Evolutionary conservation across 1,140 invertebrate genomes (phyloP).

Genomic region (Drosophila azteca): DNA sequence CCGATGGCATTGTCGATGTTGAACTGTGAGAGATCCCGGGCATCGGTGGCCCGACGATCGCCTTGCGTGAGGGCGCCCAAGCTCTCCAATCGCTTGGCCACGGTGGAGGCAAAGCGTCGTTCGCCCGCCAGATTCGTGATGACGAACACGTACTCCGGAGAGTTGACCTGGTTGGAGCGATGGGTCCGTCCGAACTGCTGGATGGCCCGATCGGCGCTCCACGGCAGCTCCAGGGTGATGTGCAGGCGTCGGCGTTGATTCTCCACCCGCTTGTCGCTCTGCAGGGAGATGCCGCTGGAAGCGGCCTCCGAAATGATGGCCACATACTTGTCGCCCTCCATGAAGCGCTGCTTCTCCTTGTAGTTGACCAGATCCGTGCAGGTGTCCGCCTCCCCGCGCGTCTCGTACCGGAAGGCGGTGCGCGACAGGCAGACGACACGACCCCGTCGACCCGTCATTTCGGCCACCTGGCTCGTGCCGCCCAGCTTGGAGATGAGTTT

Average conservation of each 20-base stretch:
- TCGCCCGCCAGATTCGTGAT: conserved; percentile 99
- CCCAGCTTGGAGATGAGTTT: conserved; percentile 98
- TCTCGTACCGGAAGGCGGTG: conserved; percentile 95
- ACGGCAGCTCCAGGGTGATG: conserved; percentile 98
- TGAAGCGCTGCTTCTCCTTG: conserved; percentile 94
- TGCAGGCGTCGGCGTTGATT: conserved; percentile 97
- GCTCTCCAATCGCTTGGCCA: conserved; percentile 97
- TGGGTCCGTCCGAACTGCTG: conserved; percentile 97
- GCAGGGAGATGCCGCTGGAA: conserved; percentile 97
- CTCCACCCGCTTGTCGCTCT: conserved; percentile 94
- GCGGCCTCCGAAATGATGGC: conserved; percentile 99
- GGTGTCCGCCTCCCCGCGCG: conserved; percentile 95
- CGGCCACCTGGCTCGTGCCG: conserved; percentile 96
- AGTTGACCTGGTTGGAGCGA: conserved; percentile 93
- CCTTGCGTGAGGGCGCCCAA: conserved; percentile 98
- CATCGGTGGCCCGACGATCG: conserved; percentile 97
- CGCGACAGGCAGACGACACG: conserved; percentile 95
- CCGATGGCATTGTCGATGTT: conserved; percentile 99
- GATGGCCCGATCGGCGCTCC: conserved; percentile 99
- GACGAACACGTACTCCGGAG: conserved; percentile 99
- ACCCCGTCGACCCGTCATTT: conserved; percentile 99
- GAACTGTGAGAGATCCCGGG: conserved; percentile 97
- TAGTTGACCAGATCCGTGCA: conserved; percentile 98
- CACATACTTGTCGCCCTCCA: conserved; percentile 98
- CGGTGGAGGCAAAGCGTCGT: conserved; percentile 96